Percentiles rank a stretch among this genome's conserved stretches.
Evolutionary conservation across 2,888 invertebrate species (phyloP).

Genomic region (Rhamphomyia laevipes): DNA sequence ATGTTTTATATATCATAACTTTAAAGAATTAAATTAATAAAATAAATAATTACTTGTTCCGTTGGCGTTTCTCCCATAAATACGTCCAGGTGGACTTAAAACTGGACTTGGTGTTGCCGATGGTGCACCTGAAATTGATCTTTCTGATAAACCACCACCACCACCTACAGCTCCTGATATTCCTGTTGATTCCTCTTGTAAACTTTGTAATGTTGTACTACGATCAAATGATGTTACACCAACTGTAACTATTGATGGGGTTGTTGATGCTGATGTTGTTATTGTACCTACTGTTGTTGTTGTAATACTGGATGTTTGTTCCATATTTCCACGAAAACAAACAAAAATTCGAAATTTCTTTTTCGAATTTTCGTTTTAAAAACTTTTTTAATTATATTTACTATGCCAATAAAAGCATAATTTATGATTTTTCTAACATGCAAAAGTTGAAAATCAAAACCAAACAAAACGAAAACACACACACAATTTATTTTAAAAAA

Average conservation of each 20-base stretch:
- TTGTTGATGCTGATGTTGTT: conserved; percentile 12
- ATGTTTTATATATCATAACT: too few relatives aligned
- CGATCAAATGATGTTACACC: neutral
- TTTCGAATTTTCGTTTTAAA: too few relatives aligned
- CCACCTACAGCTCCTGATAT: conserved; percentile 12
- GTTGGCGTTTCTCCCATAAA: conserved; percentile 36
- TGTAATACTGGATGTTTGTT: conserved; percentile 13
- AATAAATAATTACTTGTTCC: conserved; percentile 33
- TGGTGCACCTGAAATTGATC: conserved; percentile 32
- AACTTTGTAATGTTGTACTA: neutral
- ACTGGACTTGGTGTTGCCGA: conserved; percentile 38
- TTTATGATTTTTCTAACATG: too few relatives aligned
- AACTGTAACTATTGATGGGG: conserved; percentile 4
- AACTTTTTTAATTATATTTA: too few relatives aligned
- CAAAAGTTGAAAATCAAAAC: too few relatives aligned
- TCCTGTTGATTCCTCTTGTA: conserved; percentile 5
- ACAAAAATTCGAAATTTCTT: too few relatives aligned
- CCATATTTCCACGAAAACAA: conserved; percentile 15
- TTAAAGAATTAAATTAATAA: too few relatives aligned
- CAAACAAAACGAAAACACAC: too few relatives aligned
- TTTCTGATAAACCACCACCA: conserved; percentile 16
- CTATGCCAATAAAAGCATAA: too few relatives aligned
- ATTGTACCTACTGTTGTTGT: conserved; percentile 20
- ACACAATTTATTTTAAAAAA: too few relatives aligned
- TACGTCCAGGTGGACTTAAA: conserved; percentile 35